Evolutionary conservation across 2,888 invertebrate genomes (phyloP).

Genomic region (Salpingus planirostris): DNA sequence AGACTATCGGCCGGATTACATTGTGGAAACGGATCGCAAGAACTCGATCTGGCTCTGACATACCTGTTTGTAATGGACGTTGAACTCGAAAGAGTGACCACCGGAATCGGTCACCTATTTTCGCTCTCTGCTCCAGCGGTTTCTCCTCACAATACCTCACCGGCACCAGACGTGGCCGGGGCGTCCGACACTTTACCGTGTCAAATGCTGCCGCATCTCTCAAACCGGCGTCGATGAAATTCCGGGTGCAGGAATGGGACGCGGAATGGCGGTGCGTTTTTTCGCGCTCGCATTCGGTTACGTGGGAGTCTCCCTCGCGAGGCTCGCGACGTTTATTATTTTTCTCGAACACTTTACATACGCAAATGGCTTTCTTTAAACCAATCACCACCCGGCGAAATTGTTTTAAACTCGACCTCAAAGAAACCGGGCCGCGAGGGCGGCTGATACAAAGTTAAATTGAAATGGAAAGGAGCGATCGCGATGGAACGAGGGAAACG

Average conservation of each 20-base stretch:
- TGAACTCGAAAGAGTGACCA: constrained; percentile 16
- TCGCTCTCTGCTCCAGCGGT: constrained; percentile 9
- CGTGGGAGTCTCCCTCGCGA: too few species aligned
- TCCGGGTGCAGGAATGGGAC: too few species aligned
- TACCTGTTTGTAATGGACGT: constrained; percentile 14
- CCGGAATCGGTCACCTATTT: constrained; percentile 19
- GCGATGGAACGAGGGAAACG: too few species aligned
- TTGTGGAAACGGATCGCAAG: too few species aligned
- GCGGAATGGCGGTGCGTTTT: too few species aligned
- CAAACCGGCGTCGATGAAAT: too few species aligned
- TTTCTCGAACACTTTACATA: constrained; percentile 14
- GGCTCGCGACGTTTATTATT: constrained; percentile 12
- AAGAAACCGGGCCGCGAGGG: constrained; percentile 12
- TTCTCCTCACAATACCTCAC: constrained; percentile 9
- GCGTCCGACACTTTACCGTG: too few species aligned
- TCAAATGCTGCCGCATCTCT: too few species aligned
- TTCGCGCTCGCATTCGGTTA: too few species aligned
- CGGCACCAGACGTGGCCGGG: too few species aligned
- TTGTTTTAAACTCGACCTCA: constrained; percentile 13
- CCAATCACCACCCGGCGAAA: constrained; percentile 14
- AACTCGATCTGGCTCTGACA: constrained; percentile 18
- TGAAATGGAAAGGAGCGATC: constrained; percentile 8
- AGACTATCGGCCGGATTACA: too few species aligned
- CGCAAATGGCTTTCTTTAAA: constrained; percentile 15
- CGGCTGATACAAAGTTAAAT: constrained; percentile 14